Evolutionary conservation across 2,888 invertebrate species (phyloP), one percentile per base, ranked within the genome.

Genomic region (Heliconius erato): DNA sequence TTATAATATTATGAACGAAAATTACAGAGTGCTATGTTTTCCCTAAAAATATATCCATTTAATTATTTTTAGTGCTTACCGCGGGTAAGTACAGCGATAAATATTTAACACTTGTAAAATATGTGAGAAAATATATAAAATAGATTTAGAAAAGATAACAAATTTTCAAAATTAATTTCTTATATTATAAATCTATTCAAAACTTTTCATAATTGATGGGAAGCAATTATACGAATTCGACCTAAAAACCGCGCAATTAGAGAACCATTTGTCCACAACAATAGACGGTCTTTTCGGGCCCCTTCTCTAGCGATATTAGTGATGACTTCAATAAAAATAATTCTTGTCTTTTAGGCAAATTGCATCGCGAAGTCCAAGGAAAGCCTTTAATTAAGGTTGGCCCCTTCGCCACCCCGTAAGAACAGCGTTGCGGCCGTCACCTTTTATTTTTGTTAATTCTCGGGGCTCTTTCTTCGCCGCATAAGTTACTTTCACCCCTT

Each of bases 311-410:
- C 88, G 91, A 95, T 96, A 96, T 96, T 96, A 96, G 95, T 95
- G 96, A 96, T 96, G 96, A 95, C 96, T 96, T 95, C 96, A 96
- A 96, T 96, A 96, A 96, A 96, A 96, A 96, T 96, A 96, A 96
- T 96, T 96, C 96, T 95, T 95, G 95, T 96, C 96, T 95, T 96
- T 95, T 95, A 95, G 89, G 94, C 95, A 96, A 96, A 96, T 96
- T 96, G 96, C 96, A 95, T 95, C 94, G 95, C 94, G 94, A 94
- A 95, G 95, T 95, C 95, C 95, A 91, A 95, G 91, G 87, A 93
- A 96, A 95, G 95, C 96, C 95, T 96, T 96, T 95, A 96, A 95
- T 96, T 95, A 95, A 94, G 94, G 94, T 90, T 90, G 91, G 90
- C 93, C 83, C 94, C 93, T 91, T 89, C 88, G 90, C 92, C 92